These are phyloP conservation scores for Salarias fasciatus DNA, from an alignment of 2,797 vertebrate species.

Conservation along the genomic window DNA sequence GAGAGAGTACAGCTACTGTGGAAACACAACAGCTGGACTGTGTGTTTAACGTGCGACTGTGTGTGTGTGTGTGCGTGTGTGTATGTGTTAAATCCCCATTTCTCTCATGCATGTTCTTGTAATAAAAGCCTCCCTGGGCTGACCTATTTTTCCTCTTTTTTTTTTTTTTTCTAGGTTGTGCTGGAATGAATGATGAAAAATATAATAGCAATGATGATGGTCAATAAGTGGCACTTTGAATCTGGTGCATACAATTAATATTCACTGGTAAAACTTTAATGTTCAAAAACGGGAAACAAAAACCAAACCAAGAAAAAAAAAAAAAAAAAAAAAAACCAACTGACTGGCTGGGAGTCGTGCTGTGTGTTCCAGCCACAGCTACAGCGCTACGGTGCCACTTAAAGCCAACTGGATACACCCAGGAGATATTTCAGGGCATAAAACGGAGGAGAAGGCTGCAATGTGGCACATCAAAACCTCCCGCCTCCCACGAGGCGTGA, in stretches of 20 bases:
- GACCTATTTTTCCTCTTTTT: conserved; percentile 54
- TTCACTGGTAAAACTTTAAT: conserved; percentile 11
- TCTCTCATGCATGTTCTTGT: conserved; percentile 35
- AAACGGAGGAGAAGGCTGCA: conserved; percentile 37
- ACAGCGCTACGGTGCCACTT: conserved; percentile 22
- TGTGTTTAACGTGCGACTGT: conserved; percentile 13
- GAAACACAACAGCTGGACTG: conserved; percentile 50
- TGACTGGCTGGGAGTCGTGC: conserved; percentile 6
- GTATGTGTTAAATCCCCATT: conserved; percentile 25
- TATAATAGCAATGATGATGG: no score
- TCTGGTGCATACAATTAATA: not conserved
- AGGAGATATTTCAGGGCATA: conserved; percentile 41
- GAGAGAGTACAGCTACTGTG: conserved; percentile 11
- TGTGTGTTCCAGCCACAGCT: conserved; percentile 24
- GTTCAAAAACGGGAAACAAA: conserved; percentile 6
- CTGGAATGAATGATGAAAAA: no score
- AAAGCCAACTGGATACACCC: conserved; percentile 40
- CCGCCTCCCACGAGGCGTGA: conserved; percentile 46
- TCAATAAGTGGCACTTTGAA: no score
- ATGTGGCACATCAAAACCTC: conserved; percentile 45
- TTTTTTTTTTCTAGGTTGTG: not conserved
- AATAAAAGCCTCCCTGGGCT: conserved; percentile 43
- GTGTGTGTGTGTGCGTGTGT: conserved; percentile 8
- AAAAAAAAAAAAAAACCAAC: not conserved
- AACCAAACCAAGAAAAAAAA: no score